phyloP scores from a whole-genome alignment of 2,888 invertebrate species.

The Euplexia lucipara region DNA sequence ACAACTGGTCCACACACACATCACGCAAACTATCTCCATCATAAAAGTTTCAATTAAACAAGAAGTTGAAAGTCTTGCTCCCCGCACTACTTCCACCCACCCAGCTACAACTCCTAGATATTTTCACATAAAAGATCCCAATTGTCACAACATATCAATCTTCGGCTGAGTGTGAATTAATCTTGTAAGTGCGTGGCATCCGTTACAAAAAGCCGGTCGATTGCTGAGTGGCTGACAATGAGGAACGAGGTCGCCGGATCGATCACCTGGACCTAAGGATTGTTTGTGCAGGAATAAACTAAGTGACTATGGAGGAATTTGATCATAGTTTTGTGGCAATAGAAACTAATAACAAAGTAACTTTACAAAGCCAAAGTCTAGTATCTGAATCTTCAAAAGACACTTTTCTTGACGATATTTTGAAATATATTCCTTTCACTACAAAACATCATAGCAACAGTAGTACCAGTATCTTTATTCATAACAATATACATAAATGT shows the following conservation, averaged over 20 bases:
- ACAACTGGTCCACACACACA: too few species aligned
- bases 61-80: background rate
- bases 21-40: too few species aligned
- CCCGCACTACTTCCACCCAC: slow-evolving; percentile 18
- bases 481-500: too few species aligned
- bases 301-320: background rate
- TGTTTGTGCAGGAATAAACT: slow-evolving; percentile 30
- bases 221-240: slow-evolving; percentile 66
- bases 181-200: slow-evolving; percentile 70
- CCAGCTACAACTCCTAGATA: slow-evolving; percentile 2
- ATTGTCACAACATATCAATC: slow-evolving; percentile 65
- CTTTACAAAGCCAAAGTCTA: too few species aligned
- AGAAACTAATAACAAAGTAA: background rate
- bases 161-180: slow-evolving; percentile 69
- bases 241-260: slow-evolving; percentile 69
- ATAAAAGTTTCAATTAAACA: too few species aligned
- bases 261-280: slow-evolving; percentile 69
- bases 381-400: background rate
- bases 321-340: background rate
- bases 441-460: too few species aligned
- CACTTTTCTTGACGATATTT: too few species aligned
- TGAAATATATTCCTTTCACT: too few species aligned
- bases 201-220: slow-evolving; percentile 67
- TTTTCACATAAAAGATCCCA: slow-evolving; percentile 21
- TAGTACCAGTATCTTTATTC: too few species aligned